Base-by-base conservation (phyloP, 2,888 invertebrate species). In the Parascotia fuliginaria region DNA sequence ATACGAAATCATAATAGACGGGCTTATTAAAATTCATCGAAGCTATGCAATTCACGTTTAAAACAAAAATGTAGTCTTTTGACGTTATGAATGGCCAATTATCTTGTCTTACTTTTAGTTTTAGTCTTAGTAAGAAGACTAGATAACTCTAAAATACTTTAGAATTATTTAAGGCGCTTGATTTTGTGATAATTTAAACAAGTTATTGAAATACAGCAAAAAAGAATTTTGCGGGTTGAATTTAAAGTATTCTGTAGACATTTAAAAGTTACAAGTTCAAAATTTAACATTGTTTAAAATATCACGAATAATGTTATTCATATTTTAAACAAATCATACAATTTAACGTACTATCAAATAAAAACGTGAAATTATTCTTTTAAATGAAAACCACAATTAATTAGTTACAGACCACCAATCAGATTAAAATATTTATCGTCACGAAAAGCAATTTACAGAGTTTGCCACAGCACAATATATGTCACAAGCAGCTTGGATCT, bases 341-440 rank as follows among this genome's bases (percentile, higher is more conserved):
- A 19, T 14, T 19, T 12, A 36, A 29, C 13, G 34, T n/a, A 29
- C 19, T 24, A 16, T 24, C 7, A 1, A 24, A 24, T 7, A 57
- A 62, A 60, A 43, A 40, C 46, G 39, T 33, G 40, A 55, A 37
- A 41, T 58, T 61, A 52, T 65, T 73, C 75, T 75, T 74, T 50
- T 59, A 66, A 82, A 80, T 79, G 77, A 79, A 85, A 87, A 67
- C 87, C 87, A 77, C 88, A 85, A 82, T 88, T 87, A 89, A 90
- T 89, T 87, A 87, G 86, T 86, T 81, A 81, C 83, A 77, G 82
- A 81, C 87, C 88, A 85, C 87, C 85, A 85, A 89, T 87, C 85
- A 85, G 87, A 88, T 88, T 89, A 89, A 90, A 88, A 89, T 89
- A 88, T 90, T 89, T 89, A 88, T 89, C 76, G 88, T 85, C 83